phyloP scores from a whole-genome alignment of 2,888 invertebrate genomes.

The Eristalinus aeneus region DNA sequence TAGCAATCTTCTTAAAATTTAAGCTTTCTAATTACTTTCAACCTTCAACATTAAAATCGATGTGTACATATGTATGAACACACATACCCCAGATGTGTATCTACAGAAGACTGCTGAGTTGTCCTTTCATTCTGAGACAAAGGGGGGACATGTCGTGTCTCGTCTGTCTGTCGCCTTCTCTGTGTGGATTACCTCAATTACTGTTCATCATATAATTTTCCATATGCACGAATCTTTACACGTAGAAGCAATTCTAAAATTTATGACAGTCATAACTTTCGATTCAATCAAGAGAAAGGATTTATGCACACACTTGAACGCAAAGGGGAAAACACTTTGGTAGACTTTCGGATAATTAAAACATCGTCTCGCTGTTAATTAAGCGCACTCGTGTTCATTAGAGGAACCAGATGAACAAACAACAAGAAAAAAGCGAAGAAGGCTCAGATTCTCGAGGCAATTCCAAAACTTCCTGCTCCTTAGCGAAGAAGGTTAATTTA shows the following conservation, averaged over 20 bases:
- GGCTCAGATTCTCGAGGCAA: neutral
- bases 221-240: neutral
- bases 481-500: neutral
- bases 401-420: neutral
- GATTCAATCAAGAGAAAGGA: neutral
- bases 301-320: neutral
- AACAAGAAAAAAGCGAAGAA: no score
- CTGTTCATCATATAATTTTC: neutral
- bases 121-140: no score
- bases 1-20: neutral
- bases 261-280: neutral
- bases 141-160: no score
- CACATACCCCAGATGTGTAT: neutral
- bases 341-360: conserved; percentile 24
- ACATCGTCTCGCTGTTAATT: neutral
- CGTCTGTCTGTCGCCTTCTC: neutral
- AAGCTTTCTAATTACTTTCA: neutral
- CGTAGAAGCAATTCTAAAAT: neutral
- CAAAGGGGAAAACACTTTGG: neutral
- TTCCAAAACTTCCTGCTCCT: neutral
- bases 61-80: neutral
- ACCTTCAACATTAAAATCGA: neutral
- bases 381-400: neutral
- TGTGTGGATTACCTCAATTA: neutral
- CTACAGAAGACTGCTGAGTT: neutral